Conservation (phyloP, 2,888 invertebrate species). For the Anoncus sp. region DNA sequence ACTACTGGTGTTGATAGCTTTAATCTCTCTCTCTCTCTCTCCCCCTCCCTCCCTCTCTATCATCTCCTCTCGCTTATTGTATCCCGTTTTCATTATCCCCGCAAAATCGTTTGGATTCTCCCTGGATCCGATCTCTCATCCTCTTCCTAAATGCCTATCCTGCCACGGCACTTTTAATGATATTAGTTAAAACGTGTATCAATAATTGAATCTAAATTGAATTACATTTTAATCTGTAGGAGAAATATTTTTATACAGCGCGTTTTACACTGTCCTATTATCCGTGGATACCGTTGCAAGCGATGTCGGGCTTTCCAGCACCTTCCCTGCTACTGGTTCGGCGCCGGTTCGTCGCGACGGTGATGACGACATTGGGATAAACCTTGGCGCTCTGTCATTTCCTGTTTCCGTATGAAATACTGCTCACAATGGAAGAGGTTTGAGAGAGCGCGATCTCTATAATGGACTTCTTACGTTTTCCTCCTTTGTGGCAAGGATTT, state of each 20-base stretch:
- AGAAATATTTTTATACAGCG: slow-evolving; percentile 68
- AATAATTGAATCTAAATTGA: slow-evolving; percentile 74
- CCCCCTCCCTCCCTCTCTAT: too few relatives aligned
- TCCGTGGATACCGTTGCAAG: slow-evolving; percentile 16
- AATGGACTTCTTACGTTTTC: not conserved
- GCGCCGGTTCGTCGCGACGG: slow-evolving; percentile 27
- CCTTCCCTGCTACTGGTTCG: too few relatives aligned
- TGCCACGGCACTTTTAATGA: slow-evolving; percentile 59
- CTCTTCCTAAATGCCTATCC: not conserved
- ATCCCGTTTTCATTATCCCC: slow-evolving; percentile 36
- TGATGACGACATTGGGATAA: slow-evolving; percentile 17
- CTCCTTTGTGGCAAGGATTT: too few relatives aligned
- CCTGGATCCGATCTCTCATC: slow-evolving; percentile 26
- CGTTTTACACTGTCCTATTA: slow-evolving; percentile 54
- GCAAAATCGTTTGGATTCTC: slow-evolving; percentile 33
- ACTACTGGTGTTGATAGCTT: too few relatives aligned
- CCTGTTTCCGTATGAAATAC: slow-evolving; percentile 28
- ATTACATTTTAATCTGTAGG: slow-evolving; percentile 71
- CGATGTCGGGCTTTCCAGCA: slow-evolving; percentile 22
- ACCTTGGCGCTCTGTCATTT: slow-evolving; percentile 30
- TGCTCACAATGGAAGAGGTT: not conserved
- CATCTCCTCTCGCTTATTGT: not conserved
- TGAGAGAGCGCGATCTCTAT: slow-evolving; percentile 4
- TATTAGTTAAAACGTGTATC: slow-evolving; percentile 72
- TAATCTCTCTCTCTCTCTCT: too few relatives aligned